A percentile compares a stretch with the other conserved stretches of the same genome.
Evolutionary conservation across 2,888 invertebrate species (phyloP).

Genomic region (Rhorus exstirpatorius): DNA sequence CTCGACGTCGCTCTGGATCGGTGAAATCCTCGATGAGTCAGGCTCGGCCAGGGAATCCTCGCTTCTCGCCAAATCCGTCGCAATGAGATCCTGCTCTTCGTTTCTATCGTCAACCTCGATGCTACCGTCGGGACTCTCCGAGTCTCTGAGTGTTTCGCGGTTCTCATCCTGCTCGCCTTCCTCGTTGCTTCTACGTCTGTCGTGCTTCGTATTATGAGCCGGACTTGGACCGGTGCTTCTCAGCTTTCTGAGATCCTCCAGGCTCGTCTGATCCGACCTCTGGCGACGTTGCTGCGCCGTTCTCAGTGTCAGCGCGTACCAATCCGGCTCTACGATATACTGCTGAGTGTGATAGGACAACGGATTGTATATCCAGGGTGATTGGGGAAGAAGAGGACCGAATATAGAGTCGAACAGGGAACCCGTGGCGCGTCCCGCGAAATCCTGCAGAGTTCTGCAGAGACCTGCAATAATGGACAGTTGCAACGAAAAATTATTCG

Average conservation of each 20-base stretch:
- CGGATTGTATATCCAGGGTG: conserved; percentile 84
- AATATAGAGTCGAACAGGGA: conserved; percentile 85
- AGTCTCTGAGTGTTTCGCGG: conserved; percentile 73
- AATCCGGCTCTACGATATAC: conserved; percentile 83
- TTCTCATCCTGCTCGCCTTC: conserved; percentile 70
- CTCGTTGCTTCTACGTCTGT: conserved; percentile 73
- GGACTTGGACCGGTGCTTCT: conserved; percentile 81
- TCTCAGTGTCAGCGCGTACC: conserved; percentile 83
- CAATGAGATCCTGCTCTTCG: conserved; percentile 77
- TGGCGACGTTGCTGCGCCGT: conserved; percentile 85
- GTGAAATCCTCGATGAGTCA: conserved; percentile 81
- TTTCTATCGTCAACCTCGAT: conserved; percentile 84
- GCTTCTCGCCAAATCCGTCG: conserved; percentile 79
- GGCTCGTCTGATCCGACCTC: conserved; percentile 81
- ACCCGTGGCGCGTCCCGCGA: conserved; percentile 80
- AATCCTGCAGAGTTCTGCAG: conserved; percentile 77
- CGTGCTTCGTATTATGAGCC: conserved; percentile 78
- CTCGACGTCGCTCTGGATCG: conserved; percentile 77
- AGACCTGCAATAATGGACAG: conserved; percentile 77
- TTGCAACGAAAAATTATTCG: background rate
- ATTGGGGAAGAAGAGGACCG: conserved; percentile 83
- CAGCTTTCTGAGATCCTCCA: conserved; percentile 82
- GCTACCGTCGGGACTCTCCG: conserved; percentile 84
- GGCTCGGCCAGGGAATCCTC: conserved; percentile 81
- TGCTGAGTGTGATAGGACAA: conserved; percentile 83